Base-by-base conservation (phyloP, 2,797 vertebrate species). In the Pagetopsis macropterus region DNA sequence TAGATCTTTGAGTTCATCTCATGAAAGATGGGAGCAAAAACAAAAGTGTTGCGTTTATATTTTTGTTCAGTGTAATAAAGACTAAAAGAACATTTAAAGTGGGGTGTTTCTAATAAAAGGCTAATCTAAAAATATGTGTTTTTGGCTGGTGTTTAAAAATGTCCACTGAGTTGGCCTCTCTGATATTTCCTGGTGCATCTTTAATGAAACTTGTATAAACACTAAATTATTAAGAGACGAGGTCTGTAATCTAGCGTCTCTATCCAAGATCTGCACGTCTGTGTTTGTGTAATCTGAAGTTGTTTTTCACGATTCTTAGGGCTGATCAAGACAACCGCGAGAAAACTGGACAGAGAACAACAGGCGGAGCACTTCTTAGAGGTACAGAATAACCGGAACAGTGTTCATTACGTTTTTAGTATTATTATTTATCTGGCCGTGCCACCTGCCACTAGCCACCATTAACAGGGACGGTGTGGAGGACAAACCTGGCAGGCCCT, bases 281-380 rank as follows among this genome's bases (percentile, higher is more conserved):
- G 33, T 65, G 23, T 69, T 31, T 37, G 33, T 65, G 23, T 69
- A 21, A 45, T 72, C 43, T 62, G 7, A 68, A 71, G 5, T 66
- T 70, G 1, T 21, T 68, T 83, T 72, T 67, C 4, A 3, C 45
- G n/a, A n/a, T 74, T 94, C 90, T 21, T 75, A 99, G 98, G 98
- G 57, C 94, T 98, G 63, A 98, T 99, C 91, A 96, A 95, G 62
- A 99, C 98, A 4, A 99, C 98, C 0, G 95, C 97, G 21, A 96
- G 98, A 86, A 99, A 95, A 86, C 94, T 99, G 84, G 98, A 99
- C 88, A 91, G 97, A 79, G 98, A 99, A 77, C 97, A 99, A 84
- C 98, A 99, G 77, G 94, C 88, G 2, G 97, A 98, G 40, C 98
- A 99, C 89, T 95, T 98, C 87, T 78, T 99, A 71, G 98, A 99